Percentiles rank a stretch among this genome's conserved stretches.
phyloP scores from a whole-genome alignment of 2,113 vertebrate genomes.

The Oxyura jamaicensis region DNA sequence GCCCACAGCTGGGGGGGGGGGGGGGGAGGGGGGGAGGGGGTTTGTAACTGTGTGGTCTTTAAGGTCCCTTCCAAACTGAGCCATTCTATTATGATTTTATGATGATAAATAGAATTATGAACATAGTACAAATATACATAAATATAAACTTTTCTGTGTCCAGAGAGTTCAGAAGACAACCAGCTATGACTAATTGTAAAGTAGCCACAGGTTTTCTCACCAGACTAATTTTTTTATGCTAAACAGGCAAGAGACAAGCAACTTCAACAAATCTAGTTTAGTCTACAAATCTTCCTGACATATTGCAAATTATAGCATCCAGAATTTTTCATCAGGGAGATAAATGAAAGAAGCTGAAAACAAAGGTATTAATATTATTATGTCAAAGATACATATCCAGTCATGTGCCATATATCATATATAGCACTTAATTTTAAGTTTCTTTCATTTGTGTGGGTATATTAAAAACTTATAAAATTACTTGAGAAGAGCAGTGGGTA shows the following conservation, averaged over 20 bases:
- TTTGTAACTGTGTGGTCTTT: too few species aligned
- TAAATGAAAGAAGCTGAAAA: conserved; percentile 22
- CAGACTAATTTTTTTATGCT: not conserved
- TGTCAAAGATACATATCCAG: not conserved
- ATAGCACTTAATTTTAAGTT: not conserved
- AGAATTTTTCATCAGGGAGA: conserved; percentile 5
- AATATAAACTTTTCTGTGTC: not conserved
- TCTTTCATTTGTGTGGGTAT: not conserved
- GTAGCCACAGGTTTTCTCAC: not conserved
- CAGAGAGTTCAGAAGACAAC: not conserved
- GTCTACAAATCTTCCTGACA: not conserved
- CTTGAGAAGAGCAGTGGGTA: not conserved
- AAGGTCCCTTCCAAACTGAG: too few species aligned
- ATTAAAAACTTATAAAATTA: conserved; percentile 35
- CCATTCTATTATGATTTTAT: too few species aligned
- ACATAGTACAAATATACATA: not conserved
- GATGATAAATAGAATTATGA: not conserved
- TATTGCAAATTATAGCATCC: conserved; percentile 30
- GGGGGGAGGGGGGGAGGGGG: too few species aligned
- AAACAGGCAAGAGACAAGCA: not conserved
- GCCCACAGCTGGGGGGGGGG: too few species aligned
- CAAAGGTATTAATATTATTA: conserved; percentile 33
- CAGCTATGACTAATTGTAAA: not conserved
- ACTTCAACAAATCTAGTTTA: conserved; percentile 4
- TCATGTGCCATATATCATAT: not conserved